Evolutionary conservation across 1,140 invertebrate species (phyloP).

Genomic region (Drosophila bipectinata): DNA sequence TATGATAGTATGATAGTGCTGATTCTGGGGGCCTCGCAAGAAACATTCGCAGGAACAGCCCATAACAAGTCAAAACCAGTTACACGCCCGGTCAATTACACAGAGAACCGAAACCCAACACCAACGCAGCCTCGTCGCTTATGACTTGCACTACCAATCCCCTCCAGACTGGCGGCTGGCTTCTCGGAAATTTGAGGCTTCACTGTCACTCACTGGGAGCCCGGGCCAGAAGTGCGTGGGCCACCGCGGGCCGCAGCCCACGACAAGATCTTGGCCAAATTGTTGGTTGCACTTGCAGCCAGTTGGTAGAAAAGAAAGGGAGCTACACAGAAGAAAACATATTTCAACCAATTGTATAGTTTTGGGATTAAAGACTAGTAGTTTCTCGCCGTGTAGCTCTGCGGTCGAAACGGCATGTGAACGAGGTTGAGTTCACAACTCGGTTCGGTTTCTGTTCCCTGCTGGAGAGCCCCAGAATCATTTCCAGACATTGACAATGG

Average conservation of each 20-base stretch:
- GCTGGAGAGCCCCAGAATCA: constrained; percentile 23
- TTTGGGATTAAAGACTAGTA: background rate
- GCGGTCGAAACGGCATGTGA: constrained; percentile 55
- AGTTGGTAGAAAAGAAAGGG: constrained; percentile 6
- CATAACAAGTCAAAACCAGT: constrained; percentile 70
- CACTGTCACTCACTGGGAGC: constrained; percentile 63
- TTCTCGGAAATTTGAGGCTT: constrained; percentile 75
- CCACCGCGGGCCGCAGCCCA: constrained; percentile 31
- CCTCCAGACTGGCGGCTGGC: constrained; percentile 31
- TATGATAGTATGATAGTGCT: constrained; percentile 39
- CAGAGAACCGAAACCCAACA: constrained; percentile 36
- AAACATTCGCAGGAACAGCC: constrained; percentile 21
- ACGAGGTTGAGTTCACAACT: constrained; percentile 14
- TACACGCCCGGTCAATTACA: constrained; percentile 46
- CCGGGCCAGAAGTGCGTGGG: constrained; percentile 52
- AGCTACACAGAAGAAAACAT: background rate
- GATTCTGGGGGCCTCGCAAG: background rate
- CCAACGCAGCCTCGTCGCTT: constrained; percentile 35
- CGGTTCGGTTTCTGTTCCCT: constrained; percentile 15
- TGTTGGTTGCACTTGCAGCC: constrained; percentile 67
- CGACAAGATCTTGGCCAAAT: constrained; percentile 71
- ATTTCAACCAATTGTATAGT: background rate
- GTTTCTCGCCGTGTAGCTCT: constrained; percentile 11
- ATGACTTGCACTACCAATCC: constrained; percentile 44
- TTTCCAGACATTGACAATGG: constrained; percentile 70